Base-by-base conservation (phyloP, 2,888 invertebrate genomes). In the Globia sparganii region DNA sequence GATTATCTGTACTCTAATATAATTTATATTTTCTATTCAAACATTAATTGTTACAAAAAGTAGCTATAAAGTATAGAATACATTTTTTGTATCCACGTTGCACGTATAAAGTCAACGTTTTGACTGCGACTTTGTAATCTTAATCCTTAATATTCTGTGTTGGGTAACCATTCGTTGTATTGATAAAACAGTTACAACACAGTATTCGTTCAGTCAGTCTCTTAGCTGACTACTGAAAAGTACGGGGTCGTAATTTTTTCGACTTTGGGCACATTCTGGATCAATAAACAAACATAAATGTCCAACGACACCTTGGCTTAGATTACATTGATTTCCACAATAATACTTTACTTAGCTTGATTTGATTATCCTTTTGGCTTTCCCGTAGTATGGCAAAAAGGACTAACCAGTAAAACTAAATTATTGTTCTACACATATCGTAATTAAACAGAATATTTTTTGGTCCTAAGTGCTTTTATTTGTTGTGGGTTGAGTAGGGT, bases 401-500 rank as follows among this genome's bases (percentile, higher is more conserved):
- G n/a, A 18, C 13, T 40, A 69, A 61, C 40, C 64, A n/a, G 25
- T 37, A 34, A 34, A 79, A 61, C 49, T 43, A 25, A 71, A 34
- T 61, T 67, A 11, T 62, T 28, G 18, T 34, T 34, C 25, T 18
- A n/a, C n/a, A n/a, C n/a, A 13, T 3, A 59, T 28, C 15, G 0
- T 69, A 13, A 61, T 61, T 53, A 43, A 49, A 43, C 34, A 25
- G 1, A 70, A 79, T 70, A 34, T 69, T 53, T 53, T 70, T 61
- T 28, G 21, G 21, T 61, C 1, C 25, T 21, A 79, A 61, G 59
- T 43, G 53, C 34, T 77, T 53, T 79, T 21, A 61, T 28, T 28
- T 71, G 34, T 53, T 62, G 69, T 25, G 80, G 43, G 18, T 62
- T 43, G 4, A 71, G 61, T 56, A 21, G 9, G 18, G 46, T 18